Conservation (phyloP, 2,113 vertebrate genomes). For the Osmerus eperlanus region DNA sequence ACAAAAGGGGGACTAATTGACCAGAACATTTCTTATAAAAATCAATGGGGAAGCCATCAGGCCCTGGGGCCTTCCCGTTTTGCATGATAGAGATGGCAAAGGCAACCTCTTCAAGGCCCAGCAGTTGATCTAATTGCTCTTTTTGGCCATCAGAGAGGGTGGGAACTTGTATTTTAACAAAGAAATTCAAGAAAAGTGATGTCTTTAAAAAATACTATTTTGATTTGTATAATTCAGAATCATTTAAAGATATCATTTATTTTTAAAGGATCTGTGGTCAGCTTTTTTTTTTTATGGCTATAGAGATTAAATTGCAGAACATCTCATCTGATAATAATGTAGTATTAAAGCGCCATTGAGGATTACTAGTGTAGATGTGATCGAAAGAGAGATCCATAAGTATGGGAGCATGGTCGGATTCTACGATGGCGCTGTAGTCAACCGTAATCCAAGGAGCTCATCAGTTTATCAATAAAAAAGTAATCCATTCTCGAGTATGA, state of each 20-base stretch:
- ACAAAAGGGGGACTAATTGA: slow-evolving; percentile 16
- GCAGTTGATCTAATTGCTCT: too few relatives aligned
- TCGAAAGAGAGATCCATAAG: not conserved
- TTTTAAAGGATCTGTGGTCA: too few relatives aligned
- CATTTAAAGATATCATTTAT: too few relatives aligned
- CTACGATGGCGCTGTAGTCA: slow-evolving; percentile 1
- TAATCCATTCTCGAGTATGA: not conserved
- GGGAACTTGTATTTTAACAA: too few relatives aligned
- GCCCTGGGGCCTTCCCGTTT: slow-evolving; percentile 16
- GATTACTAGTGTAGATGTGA: not conserved
- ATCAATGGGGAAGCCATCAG: not conserved
- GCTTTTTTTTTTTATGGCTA: too few relatives aligned
- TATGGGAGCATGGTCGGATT: slow-evolving; percentile 2
- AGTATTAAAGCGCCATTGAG: not conserved
- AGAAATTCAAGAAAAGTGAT: too few relatives aligned
- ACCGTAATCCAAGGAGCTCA: not conserved
- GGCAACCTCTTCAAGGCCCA: slow-evolving; percentile 1
- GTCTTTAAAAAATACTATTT: too few relatives aligned
- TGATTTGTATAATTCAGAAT: too few relatives aligned
- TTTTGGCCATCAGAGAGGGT: too few relatives aligned
- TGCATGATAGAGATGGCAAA: slow-evolving; percentile 4
- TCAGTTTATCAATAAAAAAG: slow-evolving; percentile 9
- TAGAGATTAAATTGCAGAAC: not conserved
- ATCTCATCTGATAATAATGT: not conserved
- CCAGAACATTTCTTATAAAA: slow-evolving; percentile 5